Evolutionary conservation across 2,797 vertebrate species (phyloP).

Genomic region (Hippocampus kuda): DNA sequence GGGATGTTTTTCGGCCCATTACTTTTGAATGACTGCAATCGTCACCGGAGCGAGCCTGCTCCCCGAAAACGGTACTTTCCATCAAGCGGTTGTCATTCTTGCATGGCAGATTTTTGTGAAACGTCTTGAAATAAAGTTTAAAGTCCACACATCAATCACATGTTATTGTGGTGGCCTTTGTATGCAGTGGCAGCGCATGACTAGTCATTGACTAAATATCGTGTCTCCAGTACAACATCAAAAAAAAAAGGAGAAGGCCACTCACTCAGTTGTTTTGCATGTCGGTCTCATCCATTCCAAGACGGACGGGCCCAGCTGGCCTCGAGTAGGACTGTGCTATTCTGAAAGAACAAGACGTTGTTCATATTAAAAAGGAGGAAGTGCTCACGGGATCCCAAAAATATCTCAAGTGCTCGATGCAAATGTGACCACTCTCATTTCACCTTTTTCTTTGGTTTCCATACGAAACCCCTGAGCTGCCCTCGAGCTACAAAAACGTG

Average conservation of each 20-base stretch:
- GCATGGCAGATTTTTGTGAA: not conserved
- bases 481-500: not conserved
- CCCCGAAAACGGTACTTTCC: not conserved
- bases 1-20: not conserved
- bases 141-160: not conserved
- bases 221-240: not conserved
- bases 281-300: not conserved
- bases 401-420: conserved; percentile 58
- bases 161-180: not conserved
- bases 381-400: conserved; percentile 41
- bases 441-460: conserved; percentile 51
- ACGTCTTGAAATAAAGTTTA: not conserved
- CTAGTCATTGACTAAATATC: not conserved
- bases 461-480: conserved; percentile 11
- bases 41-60: not conserved
- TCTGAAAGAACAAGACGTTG: not conserved
- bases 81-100: not conserved
- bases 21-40: not conserved
- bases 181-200: not conserved
- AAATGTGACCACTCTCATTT: conserved; percentile 64
- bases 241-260: conserved; percentile 1
- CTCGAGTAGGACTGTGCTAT: not conserved
- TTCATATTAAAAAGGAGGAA: conserved; percentile 54
- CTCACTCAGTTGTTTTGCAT: conserved; percentile 2
- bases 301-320: not conserved